Percentiles rank a stretch among this genome's conserved stretches.
These are phyloP conservation scores for Nematostella vectensis DNA, from an alignment of 92 coral and sea anemone species.

Conservation along the genomic window DNA sequence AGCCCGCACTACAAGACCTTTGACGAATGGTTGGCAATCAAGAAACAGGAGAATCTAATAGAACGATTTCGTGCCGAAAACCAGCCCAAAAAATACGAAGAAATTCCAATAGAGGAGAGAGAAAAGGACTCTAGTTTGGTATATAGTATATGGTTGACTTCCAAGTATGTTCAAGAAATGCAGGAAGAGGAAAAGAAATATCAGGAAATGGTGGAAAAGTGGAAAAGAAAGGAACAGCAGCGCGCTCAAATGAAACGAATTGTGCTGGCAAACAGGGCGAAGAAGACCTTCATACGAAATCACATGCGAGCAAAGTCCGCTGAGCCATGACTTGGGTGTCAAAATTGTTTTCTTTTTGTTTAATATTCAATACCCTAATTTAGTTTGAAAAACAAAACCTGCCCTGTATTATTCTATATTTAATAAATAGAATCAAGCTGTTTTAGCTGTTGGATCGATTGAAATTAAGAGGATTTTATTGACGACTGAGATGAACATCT, in stretches of 20 bases:
- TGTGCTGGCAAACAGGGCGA: slow-evolving; percentile 20
- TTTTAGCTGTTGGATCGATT: too few relatives aligned
- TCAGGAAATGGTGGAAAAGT: slow-evolving; percentile 77
- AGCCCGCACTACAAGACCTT: slow-evolving; percentile 78
- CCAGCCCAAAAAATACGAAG: slow-evolving; percentile 32
- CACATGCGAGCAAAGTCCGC: not conserved
- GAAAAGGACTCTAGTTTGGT: slow-evolving; percentile 70
- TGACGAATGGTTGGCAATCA: slow-evolving; percentile 91
- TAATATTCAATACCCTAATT: too few relatives aligned
- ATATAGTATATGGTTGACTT: slow-evolving; percentile 81
- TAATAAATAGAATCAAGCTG: too few relatives aligned
- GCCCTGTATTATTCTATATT: too few relatives aligned
- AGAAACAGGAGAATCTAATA: slow-evolving; percentile 55
- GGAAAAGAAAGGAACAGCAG: slow-evolving; percentile 70
- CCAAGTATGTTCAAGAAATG: slow-evolving; percentile 73
- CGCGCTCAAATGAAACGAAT: slow-evolving; percentile 44
- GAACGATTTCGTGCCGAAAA: slow-evolving; percentile 65
- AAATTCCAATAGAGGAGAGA: slow-evolving; percentile 47
- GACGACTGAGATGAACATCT: too few relatives aligned
- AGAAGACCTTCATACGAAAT: slow-evolving; percentile 1
- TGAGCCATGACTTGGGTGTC: too few relatives aligned
- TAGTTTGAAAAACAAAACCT: too few relatives aligned
- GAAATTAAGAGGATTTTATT: too few relatives aligned
- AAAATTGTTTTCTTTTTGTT: too few relatives aligned
- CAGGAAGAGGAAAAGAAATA: slow-evolving; percentile 63